Base-by-base conservation (phyloP, 2,797 vertebrate species). In the Myotis findleyi region DNA sequence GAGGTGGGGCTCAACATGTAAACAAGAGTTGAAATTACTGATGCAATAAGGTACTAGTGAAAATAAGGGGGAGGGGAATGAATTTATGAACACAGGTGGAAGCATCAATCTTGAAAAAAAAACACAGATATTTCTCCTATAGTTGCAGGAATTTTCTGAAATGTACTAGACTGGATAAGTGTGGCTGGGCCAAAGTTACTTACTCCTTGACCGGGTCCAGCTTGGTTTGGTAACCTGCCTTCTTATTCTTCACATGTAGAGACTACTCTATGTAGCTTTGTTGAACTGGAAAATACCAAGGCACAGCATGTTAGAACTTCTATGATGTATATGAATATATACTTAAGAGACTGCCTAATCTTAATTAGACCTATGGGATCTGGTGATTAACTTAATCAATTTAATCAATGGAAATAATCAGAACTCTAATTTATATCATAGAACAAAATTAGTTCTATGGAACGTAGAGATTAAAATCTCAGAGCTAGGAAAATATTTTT, bases 371-470 rank as follows among this genome's bases (percentile, higher is more conserved):
- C 41, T 94, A 62, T 86, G 71, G 83, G 91, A 96, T 71, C 94
- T 17, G 59, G 59, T 89, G 86, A 96, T 94, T 89, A 95, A 71
- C 53, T 49, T 91, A 84, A 96, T 91, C 91, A 94, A 80, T 94
- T 86, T 96, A 95, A 95, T 86, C 13, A 1, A 96, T 95, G 66
- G 71, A 90, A 94, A 93, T 89, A 96, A 97, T 97, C 87, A 97
- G 71, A 89, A 91, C 68, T 84, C 59, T 91, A 94, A 94, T 94
- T 94, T 87, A 89, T 68, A 62, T 13, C 53, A 84, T 14, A 94
- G 59, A 94, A 94, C 53, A 93, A 95, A 96, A 96, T 96, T 93
- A 89, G 59, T 66, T 89, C 72, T 94, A 81, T 91, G 44, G 75
- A 89, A 93, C 4, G 62, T 80, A 91, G 11, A 75, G 84, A 91